Evolutionary conservation across 2,797 vertebrate genomes (phyloP).

Genomic region (Danio kyathit): DNA sequence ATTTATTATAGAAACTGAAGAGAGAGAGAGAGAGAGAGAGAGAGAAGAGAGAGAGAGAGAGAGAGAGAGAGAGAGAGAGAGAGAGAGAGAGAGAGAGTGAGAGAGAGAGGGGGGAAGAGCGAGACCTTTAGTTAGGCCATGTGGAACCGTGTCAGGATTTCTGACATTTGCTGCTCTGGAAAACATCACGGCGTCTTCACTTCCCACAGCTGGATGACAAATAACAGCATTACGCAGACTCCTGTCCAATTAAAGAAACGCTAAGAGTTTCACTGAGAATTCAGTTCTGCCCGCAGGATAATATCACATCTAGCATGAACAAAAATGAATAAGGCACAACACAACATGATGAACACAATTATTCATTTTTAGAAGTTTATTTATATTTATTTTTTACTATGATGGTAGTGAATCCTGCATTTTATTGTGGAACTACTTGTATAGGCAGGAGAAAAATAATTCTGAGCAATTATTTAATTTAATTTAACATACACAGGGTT

Average conservation of each 20-base stretch:
- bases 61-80: not conserved
- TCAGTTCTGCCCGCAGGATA: not conserved
- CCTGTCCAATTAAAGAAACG: not conserved
- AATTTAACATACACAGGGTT: no score
- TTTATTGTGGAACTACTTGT: no score
- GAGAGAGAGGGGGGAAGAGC: conserved; percentile 1
- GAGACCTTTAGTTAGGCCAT: conserved; percentile 56
- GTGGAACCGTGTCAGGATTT: conserved; percentile 57
- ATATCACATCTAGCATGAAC: not conserved
- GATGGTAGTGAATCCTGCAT: no score
- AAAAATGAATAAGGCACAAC: not conserved
- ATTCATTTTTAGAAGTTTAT: no score
- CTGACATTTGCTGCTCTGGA: conserved; percentile 42
- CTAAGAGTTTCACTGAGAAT: not conserved
- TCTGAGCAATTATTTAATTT: no score
- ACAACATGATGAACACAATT: no score
- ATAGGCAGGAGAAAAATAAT: no score
- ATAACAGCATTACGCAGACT: not conserved
- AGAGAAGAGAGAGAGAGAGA: not conserved
- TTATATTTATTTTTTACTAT: no score
- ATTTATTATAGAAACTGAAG: no score
- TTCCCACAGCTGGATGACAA: conserved; percentile 21
- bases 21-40: not conserved
- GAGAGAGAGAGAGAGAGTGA: not conserved
- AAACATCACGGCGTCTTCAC: conserved; percentile 17